Evolutionary conservation across 2,797 vertebrate genomes (phyloP), one percentile per base, ranked within the genome.

Genomic region (Galago senegalensis): DNA sequence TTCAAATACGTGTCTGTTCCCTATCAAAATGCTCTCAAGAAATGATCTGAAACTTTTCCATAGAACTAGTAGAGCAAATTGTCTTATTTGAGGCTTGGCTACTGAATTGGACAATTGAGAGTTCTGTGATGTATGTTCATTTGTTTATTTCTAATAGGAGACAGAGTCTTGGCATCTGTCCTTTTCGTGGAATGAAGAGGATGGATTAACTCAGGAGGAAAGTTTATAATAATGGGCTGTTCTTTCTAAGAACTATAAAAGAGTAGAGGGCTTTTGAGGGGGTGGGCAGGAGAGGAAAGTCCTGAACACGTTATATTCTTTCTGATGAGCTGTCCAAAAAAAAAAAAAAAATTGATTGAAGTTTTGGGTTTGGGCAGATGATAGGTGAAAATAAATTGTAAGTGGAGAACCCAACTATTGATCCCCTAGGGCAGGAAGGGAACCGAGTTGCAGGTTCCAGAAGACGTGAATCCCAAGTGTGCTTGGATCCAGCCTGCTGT

Each of bases 181-280:
- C 20, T 69, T 79, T 73, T 29, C 70, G 34, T 84, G 49, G 80
- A 25, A 2, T 76, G 20, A 89, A 21, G n/a, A 58, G 31, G 25
- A 46, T 77, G 37, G 61, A 87, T 82, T 77, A 61, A 40, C 16
- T 86, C 12, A 12, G 40, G 20, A 67, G 31, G 43, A 88, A 73
- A 29, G 29, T 67, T 65, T 72, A 27, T 21, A 17, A 69, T 29
- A 88, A 85, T 37, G 25, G 67, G 13, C 29, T 89, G 23, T 37
- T 84, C 10, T 84, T 93, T 93, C 63, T 89, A 63, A 69, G 34
- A 89, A 92, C 5, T 70, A 37, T 80, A 70, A 43, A 46, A 61
- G 63, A 2, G 12, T 87, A 43, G 40, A 43, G 8, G 34, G 11
- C 20, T n/a, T 70, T 70, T 21, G 16, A 23, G 63, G 29, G 63